Conservation (phyloP, 1,140 invertebrate species). For the Pseudomyrmex dendroicus region DNA sequence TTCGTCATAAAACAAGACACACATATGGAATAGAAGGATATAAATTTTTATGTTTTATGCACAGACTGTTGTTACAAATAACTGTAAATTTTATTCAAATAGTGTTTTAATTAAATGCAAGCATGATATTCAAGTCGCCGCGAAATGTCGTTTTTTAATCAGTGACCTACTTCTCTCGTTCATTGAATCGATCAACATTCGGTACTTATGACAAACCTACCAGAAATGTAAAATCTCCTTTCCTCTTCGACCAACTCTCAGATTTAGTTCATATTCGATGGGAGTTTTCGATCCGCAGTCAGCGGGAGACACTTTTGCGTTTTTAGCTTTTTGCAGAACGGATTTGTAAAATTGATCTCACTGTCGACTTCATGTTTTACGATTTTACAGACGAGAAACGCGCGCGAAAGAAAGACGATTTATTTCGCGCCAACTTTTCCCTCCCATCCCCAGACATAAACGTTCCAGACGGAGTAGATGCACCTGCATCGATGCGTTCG, state of each 20-base stretch:
- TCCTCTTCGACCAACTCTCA: neutral
- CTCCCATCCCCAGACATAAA: slow-evolving; percentile 23
- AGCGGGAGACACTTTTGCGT: slow-evolving; percentile 15
- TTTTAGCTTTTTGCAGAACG: slow-evolving; percentile 62
- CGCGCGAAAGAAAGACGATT: slow-evolving; percentile 64
- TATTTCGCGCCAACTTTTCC: slow-evolving; percentile 65
- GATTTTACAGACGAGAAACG: slow-evolving; percentile 51
- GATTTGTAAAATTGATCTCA: slow-evolving; percentile 74
- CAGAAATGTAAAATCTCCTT: neutral
- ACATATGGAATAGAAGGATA: neutral
- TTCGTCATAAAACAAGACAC: no score
- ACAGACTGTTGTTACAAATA: neutral
- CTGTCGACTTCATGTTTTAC: slow-evolving; percentile 68
- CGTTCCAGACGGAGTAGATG: slow-evolving; percentile 15
- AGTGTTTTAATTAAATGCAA: neutral
- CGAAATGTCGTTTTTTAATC: slow-evolving; percentile 3
- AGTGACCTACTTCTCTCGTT: neutral
- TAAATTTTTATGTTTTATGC: neutral
- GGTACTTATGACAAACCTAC: slow-evolving; percentile 10
- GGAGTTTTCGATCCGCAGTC: slow-evolving; percentile 23
- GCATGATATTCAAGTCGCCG: neutral
- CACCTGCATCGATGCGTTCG: slow-evolving; percentile 38
- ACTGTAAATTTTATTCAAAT: neutral
- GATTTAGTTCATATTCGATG: slow-evolving; percentile 23
- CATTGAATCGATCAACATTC: neutral